Percentiles rank a stretch among this genome's conserved stretches.
These are phyloP conservation scores for Capitulum mitella DNA, from an alignment of 2,888 invertebrate genomes.

Conservation along the genomic window DNA sequence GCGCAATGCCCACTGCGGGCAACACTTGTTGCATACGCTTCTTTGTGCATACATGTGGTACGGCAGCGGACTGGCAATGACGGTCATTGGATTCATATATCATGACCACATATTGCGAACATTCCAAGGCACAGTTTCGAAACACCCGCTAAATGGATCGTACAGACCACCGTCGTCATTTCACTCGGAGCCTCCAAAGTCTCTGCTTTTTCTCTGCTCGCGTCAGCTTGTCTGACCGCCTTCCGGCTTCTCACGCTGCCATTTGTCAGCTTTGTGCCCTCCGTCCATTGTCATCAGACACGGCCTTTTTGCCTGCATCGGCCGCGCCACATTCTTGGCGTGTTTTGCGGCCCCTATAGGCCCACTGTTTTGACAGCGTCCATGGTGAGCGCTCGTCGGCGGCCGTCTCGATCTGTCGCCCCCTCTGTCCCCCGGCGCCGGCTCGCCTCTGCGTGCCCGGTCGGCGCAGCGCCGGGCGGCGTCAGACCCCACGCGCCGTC, in stretches of 20 bases:
- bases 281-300: background rate
- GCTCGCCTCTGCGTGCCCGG: background rate
- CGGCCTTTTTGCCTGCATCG: background rate
- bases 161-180: too few relatives aligned
- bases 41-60: too few relatives aligned
- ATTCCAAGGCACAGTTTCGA: too few relatives aligned
- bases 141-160: too few relatives aligned
- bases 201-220: too few relatives aligned
- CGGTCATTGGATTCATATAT: too few relatives aligned
- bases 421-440: background rate
- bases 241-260: background rate
- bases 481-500: background rate
- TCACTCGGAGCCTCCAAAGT: too few relatives aligned
- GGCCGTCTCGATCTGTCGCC: background rate
- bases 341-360: background rate
- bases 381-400: background rate
- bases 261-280: background rate
- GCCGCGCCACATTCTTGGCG: background rate
- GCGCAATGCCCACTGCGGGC: too few relatives aligned
- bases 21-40: too few relatives aligned
- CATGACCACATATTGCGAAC: too few relatives aligned
- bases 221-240: background rate
- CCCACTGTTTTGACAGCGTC: slow-evolving; percentile 6
- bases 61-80: too few relatives aligned
- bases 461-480: background rate